Base-by-base conservation (phyloP, 2,113 vertebrate species). In the Perca flavescens region DNA sequence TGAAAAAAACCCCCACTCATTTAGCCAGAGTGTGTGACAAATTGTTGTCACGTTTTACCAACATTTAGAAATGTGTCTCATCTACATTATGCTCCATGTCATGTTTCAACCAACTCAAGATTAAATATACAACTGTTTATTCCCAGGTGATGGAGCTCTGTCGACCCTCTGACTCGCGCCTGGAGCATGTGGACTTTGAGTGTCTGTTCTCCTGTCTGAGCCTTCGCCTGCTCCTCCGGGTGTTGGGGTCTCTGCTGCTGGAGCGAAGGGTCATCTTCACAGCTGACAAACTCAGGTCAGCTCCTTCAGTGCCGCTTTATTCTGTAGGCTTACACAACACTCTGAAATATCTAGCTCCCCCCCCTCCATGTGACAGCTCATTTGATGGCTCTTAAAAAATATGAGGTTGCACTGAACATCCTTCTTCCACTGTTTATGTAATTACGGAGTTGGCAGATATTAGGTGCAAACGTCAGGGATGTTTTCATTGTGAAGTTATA, bases 251-350 rank as follows among this genome's bases (percentile, higher is more conserved):
- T 36, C 87, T 99, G 80, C 96, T 99, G 63, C 93, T 99, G 84
- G 98, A 99, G 85, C 95, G 98, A 76, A 95, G 98, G 85, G 97
- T 99, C 90, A 98, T 99, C 92, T 97, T 99, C 56, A 96, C 97
- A 0, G 98, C 98, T 1, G 97, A 99, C 91, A 99, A 98, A 79
- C 98, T 99, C 90, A 99, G 98, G 91, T 91, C 0, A 5, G 80
- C 46, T 28, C 5, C 6, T 15, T 46, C 36, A 19, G 31, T 19
- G 40, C 11, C 50, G 19, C 8, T 71, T 31, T 50, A 43, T 0
- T 14, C n/a, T 8, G 4, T 3, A 31, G 9, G 10, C 47, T 17
- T 13, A 9, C 63, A 15, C 22, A 36, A 6, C 50, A 12, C 5
- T 9, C 31, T 13, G 2, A 11, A 46, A 43, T 54, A 49, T 7